A percentile compares a stretch with the other conserved stretches of the same genome.
These are phyloP conservation scores for Cyanoliseus patagonus DNA, from an alignment of 2,113 vertebrate genomes.

Conservation along the genomic window DNA sequence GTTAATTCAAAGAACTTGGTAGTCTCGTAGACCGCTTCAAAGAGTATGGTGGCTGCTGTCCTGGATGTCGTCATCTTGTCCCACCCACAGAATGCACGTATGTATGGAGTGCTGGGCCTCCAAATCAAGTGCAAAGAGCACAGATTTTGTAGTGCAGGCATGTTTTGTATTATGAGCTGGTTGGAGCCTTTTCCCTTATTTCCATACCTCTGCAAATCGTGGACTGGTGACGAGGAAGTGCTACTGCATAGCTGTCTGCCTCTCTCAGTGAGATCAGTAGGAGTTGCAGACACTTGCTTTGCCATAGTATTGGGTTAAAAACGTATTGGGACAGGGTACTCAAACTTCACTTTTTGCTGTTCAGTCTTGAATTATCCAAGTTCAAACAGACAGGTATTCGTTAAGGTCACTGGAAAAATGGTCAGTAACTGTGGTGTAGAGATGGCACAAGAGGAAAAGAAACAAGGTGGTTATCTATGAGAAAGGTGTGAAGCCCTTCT, in stretches of 20 bases:
- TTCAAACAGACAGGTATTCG: fast-evolving
- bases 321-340: not conserved
- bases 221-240: not conserved
- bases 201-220: not conserved
- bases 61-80: not conserved
- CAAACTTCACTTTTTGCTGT: not conserved
- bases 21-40: not conserved
- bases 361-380: not conserved
- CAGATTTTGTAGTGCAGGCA: not conserved
- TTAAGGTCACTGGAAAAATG: not conserved
- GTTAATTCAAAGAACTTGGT: not conserved
- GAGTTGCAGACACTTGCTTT: not conserved
- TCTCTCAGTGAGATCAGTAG: not conserved
- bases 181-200: not conserved
- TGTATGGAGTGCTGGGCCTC: not conserved
- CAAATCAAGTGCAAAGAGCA: not conserved
- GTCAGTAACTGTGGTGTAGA: not conserved
- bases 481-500: not conserved
- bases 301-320: not conserved
- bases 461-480: not conserved
- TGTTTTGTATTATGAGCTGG: not conserved
- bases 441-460: not conserved
- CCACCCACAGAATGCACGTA: not conserved
- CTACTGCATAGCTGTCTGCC: not conserved
- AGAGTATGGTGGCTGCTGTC: not conserved